Evolutionary conservation across 92 coral and sea anemone genomes (phyloP), one percentile per base, ranked within the genome.

Genomic region (Epizoanthus fatuus): DNA sequence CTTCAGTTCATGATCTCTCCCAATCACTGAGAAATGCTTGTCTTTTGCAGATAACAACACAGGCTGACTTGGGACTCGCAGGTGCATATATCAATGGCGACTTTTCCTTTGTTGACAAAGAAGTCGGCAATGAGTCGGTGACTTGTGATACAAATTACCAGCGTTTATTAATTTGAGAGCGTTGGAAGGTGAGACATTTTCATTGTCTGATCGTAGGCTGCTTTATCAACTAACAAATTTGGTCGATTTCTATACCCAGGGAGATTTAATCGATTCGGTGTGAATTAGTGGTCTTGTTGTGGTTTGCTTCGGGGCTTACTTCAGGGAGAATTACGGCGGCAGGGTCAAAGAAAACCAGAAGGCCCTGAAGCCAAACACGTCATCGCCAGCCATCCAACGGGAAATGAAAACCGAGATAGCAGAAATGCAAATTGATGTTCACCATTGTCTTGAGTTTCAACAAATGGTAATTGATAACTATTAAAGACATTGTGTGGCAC

Each of bases 381-480:
- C 82, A 77, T 62, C 82, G 54, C 70, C 12, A 2, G 70, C 44
- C 49, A 56, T 19, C 82, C 82, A 77, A 77, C 82, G 82, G 82
- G 82, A 77, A 77, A 77, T 60, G 82, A 77, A 76, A 77, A 57
- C 82, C 56, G 82, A 77, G 82, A 77, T 44, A 39, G 70, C 45
- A 42, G 51, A 75, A 77, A 77, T 77, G 82, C 82, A 77, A 77
- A 77, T 77, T 77, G 70, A 62, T 62, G 69, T 19, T 16, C 13
- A 1, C 70, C 25, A 77, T 77, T 77, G 82, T 77, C 82, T 77
- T 62, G 29, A 4, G 40, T 77, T 77, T 77, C 71, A 77, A 77
- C 82, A 77, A 77, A 77, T 77, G 82, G 71, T 77, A 77, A 77
- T 77, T 77, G 82, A 77, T 70, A 77, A 59, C 82, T 77, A 77